Evolutionary conservation across 2,113 vertebrate species (phyloP).

Genomic region (Larimichthys crocea): DNA sequence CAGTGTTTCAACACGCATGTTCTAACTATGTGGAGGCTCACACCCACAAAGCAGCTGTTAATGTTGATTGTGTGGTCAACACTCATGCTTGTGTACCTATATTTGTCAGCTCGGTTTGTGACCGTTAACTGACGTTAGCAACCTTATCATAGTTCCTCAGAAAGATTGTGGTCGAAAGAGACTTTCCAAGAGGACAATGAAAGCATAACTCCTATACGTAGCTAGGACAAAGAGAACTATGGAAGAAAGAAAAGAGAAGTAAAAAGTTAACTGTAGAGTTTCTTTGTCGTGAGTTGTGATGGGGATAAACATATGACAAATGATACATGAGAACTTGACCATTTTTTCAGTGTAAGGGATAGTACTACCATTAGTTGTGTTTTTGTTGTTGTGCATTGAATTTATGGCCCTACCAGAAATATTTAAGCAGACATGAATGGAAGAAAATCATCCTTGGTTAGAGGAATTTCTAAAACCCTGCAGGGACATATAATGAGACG

Average conservation of each 20-base stretch:
- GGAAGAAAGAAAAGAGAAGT: constrained; percentile 44
- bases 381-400: background rate
- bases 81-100: background rate
- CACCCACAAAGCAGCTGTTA: background rate
- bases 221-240: constrained; percentile 22
- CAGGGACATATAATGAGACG: constrained; percentile 3
- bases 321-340: background rate
- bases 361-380: background rate
- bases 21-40: background rate
- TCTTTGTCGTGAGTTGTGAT: constrained; percentile 2
- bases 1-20: background rate
- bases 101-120: constrained; percentile 32
- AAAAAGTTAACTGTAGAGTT: constrained; percentile 23
- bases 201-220: background rate
- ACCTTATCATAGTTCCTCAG: constrained; percentile 66
- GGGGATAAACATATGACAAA: background rate
- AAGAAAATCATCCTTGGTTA: constrained; percentile 2
- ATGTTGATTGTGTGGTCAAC: background rate
- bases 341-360: constrained; percentile 4
- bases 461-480: constrained; percentile 44
- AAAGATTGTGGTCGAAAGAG: constrained; percentile 60
- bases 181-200: constrained; percentile 28
- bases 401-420: constrained; percentile 6
- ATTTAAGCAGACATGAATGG: constrained; percentile 24
- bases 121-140: constrained; percentile 44